Evolutionary conservation across 2,888 invertebrate genomes (phyloP), one percentile per base, ranked within the genome.

Genomic region (Steinernema hermaphroditum): DNA sequence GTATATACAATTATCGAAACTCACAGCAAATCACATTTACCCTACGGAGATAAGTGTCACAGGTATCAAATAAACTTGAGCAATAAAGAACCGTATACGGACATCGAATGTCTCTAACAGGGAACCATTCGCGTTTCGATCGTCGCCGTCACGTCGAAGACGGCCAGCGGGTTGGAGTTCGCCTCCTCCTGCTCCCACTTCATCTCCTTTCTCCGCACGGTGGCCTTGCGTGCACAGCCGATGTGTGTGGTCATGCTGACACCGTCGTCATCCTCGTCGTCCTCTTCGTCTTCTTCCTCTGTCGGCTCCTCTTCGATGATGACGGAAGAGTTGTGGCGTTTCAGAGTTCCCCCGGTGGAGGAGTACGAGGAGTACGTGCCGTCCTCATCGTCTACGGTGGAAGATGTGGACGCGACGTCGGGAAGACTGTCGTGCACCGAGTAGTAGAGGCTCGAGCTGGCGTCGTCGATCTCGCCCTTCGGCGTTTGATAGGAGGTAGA

Each of bases 231-330:
- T 9, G 62, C 22, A n/a, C 14, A 27, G 32, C 62, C 62, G 62
- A 62, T 62, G 62, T 62, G 62, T 1, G 62, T 62, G 32, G 62
- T 62, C 62, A 62, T 62, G 62, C 62, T 62, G 62, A 62, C 62
- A 32, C 62, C 62, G 14, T 62, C 62, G 62, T 62, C 62, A 32
- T 62, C 62, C 62, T 62, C 62, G 62, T 62, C 62, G 62, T 62
- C 62, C 16, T 62, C 62, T 32, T 29, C 29, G 16, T 62, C 62
- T 4, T 62, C 62, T 12, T 62, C 62, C 29, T 62, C 62, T 27
- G 29, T 14, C 62, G 62, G 62, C 62, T 62, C 62, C 62, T 62
- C 62, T 62, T 62, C 62, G 32, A 32, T n/a, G 62, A 62, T 62
- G 12, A 32, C 62, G 62, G 62, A 62, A 62, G 62, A 62, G 62